A percentile compares a stretch with the other conserved stretches of the same genome.
Evolutionary conservation across 2,113 vertebrate genomes (phyloP).

Genomic region (Todiramphus saurophagus): DNA sequence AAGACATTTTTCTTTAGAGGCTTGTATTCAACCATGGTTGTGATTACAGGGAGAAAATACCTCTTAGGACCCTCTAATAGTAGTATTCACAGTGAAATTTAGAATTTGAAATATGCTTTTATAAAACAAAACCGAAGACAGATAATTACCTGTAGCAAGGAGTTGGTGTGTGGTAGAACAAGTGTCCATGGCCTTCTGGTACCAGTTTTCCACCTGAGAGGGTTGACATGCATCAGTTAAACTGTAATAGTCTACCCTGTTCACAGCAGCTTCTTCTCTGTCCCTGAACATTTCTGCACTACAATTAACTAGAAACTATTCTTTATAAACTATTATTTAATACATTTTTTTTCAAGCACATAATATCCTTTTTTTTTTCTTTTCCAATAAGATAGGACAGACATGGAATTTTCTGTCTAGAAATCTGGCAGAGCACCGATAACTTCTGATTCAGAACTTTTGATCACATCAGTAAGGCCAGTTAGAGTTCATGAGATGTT

Average conservation of each 20-base stretch:
- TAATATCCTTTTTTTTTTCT: neutral
- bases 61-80: neutral
- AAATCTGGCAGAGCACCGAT: neutral
- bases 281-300: neutral
- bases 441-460: neutral
- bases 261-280: neutral
- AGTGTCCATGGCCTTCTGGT: conserved; percentile 80
- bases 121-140: neutral
- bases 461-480: neutral
- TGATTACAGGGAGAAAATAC: neutral
- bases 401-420: neutral
- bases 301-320: neutral
- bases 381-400: neutral
- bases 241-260: neutral
- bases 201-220: conserved; percentile 86
- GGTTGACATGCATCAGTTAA: neutral
- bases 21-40: neutral
- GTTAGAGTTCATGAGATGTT: neutral
- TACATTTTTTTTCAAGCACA: neutral
- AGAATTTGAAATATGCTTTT: neutral
- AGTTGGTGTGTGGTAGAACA: conserved; percentile 87
- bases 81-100: neutral
- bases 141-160: conserved; percentile 80
- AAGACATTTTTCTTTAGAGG: neutral
- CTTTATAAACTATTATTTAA: too few relatives aligned